Base-by-base conservation (phyloP, 1,140 invertebrate genomes). In the Drosophila suzukii region DNA sequence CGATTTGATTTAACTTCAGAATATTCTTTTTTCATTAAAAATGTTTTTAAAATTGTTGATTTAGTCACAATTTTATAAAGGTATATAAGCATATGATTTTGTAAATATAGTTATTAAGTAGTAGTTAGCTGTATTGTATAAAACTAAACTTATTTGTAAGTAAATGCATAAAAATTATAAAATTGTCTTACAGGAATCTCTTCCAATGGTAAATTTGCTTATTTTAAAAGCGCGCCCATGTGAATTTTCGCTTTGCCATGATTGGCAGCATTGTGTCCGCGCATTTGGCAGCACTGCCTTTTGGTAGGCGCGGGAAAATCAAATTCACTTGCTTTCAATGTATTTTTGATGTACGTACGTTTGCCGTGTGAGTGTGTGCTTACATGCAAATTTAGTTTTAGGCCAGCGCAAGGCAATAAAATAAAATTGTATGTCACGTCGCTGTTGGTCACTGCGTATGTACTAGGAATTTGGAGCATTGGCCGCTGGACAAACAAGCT, bases 381-480 rank as follows among this genome's bases (percentile, higher is more conserved):
- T 20, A 24, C 43, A 56, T 75, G 38, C 34, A 49, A 57, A 75
- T 63, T 61, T 62, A 11, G 8, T 65, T 55, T 43, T 36, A 12
- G 11, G 41, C 50, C 11, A 62, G 17, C 39, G 24, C 41, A 38
- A 5, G 43, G 57, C 43, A 11, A 50, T 54, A 49, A 67, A 71
- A 70, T 47, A 47, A 56, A 54, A 44, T 41, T 57, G 36, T 73
- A 24, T 73, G 66, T 53, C 59, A 65, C 49, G 49, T 66, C 13
- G 61, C n/a, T 20, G 66, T 46, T 62, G 66, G 62, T 24, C 62
- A 56, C 43, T 70, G 66, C 66, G 66, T 70, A 67, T 67, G 61
- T 68, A 34, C 49, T 15, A 24, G 60, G n/a, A 70, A 71, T 70
- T 65, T 71, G 68, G 68, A 71, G 66, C 66, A 72, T 72, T 71